phyloP scores from a whole-genome alignment of 30 jellyfish, hydroid and myxozoan species.

The Cassiopea andromeda region DNA sequence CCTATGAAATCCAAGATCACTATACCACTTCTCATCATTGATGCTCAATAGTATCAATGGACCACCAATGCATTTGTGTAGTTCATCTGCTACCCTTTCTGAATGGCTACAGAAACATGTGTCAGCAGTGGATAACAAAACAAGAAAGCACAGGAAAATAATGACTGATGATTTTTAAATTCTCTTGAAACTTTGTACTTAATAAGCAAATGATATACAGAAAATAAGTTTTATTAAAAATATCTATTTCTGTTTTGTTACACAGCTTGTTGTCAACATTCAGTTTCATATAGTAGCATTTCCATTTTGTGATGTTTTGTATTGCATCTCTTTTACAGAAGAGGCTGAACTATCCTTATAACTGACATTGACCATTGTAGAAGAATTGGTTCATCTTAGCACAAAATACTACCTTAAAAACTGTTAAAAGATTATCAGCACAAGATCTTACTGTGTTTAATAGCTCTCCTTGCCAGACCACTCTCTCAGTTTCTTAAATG shows the following conservation, averaged over 20 bases:
- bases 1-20: background rate
- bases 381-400: background rate
- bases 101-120: constrained; percentile 21
- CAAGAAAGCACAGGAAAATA: constrained; percentile 5
- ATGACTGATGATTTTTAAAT: background rate
- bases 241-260: background rate
- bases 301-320: background rate
- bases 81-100: background rate
- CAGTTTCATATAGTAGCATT: background rate
- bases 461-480: background rate
- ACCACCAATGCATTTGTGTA: constrained; percentile 1
- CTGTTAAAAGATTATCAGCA: background rate
- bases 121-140: constrained; percentile 5
- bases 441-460: background rate
- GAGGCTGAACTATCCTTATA: background rate
- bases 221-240: background rate
- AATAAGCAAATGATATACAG: background rate
- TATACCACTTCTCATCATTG: constrained; percentile 24
- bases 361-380: background rate
- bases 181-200: background rate
- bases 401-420: background rate
- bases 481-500: background rate
- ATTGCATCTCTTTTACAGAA: background rate
- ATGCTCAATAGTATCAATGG: constrained; percentile 32
- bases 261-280: background rate